phyloP scores from a whole-genome alignment of 2,113 vertebrate genomes.

The Cinclus cinclus region DNA sequence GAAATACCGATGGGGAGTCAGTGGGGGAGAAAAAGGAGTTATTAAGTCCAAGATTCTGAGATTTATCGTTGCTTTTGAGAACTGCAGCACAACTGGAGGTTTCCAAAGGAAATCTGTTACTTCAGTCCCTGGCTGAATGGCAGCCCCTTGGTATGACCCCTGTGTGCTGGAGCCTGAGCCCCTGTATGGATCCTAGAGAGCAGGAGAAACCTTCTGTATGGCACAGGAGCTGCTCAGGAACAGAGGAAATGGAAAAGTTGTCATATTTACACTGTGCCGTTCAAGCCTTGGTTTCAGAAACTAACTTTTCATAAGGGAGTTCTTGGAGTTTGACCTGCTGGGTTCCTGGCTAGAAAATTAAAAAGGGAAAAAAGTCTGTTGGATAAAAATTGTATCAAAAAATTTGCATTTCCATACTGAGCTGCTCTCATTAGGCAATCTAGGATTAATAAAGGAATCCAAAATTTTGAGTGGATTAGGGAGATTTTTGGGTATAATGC shows the following conservation, averaged over 20 bases:
- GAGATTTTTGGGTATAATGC: neutral
- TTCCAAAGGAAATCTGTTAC: neutral
- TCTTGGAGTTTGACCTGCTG: neutral
- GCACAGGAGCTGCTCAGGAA: neutral
- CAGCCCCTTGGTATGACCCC: neutral
- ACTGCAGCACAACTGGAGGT: neutral
- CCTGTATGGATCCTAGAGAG: neutral
- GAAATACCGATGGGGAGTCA: neutral
- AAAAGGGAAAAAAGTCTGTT: neutral
- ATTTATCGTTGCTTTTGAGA: neutral
- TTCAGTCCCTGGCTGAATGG: neutral
- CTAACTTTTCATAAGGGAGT: neutral
- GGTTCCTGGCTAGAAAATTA: neutral
- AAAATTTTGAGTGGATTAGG: slow-evolving; percentile 3
- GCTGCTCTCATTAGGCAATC: slow-evolving; percentile 12
- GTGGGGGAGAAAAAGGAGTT: neutral
- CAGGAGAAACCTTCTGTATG: neutral
- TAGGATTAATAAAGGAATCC: slow-evolving; percentile 34
- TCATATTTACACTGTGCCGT: neutral
- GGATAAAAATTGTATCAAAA: neutral
- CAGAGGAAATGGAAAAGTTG: neutral
- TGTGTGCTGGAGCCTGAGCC: neutral
- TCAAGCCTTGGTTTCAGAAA: slow-evolving; percentile 10
- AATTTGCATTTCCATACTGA: neutral
- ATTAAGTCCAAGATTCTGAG: neutral